Evolutionary conservation across 2,888 invertebrate genomes (phyloP), one percentile per base, ranked within the genome.

Genomic region (Drosophila maculinotata): DNA sequence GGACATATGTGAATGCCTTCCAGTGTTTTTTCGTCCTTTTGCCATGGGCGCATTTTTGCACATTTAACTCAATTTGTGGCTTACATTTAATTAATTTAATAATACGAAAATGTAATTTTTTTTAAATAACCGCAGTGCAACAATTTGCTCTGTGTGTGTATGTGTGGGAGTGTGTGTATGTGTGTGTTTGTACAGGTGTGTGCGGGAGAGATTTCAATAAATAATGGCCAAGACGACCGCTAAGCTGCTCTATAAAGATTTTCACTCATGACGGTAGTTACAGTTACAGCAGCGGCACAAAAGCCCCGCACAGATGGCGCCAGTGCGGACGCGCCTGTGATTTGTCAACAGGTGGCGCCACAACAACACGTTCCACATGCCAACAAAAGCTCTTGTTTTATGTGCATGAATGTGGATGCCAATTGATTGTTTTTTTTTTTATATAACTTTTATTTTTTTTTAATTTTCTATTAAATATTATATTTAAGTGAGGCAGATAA

Each of bases 61-160:
- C 76, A 76, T 81, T 82, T 87, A 86, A 89, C 87, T 86, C 86
- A 86, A 87, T 89, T 88, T 89, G 88, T 71, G 89, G 88, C 78
- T 88, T 86, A 72, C 74, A 65, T 85, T 79, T 79, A 81, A 89
- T 89, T 89, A 88, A 85, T 89, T 82, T 79, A 85, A 89, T 88
- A 79, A 81, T 78, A 78, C 56, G 62, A 56, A 76, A 74, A 65
- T 65, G 58, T 49, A 57, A 44, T 56, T 58, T 60, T 69, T 66
- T 68, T 69, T 58, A 49, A 63, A 53, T 53, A 70, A 70, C 73
- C 70, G 53, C 67, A 62, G 52, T 33, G 54, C 60, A 66, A 69
- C 56, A 65, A 67, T 64, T 58, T 73, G 12, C 6, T 17, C 7
- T 17, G 17, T 54, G 38, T 14, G 30, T 4, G 3, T 3, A 14